Evolutionary conservation across 1,140 invertebrate species (phyloP).

Genomic region (Lamellibrachia luymesi): DNA sequence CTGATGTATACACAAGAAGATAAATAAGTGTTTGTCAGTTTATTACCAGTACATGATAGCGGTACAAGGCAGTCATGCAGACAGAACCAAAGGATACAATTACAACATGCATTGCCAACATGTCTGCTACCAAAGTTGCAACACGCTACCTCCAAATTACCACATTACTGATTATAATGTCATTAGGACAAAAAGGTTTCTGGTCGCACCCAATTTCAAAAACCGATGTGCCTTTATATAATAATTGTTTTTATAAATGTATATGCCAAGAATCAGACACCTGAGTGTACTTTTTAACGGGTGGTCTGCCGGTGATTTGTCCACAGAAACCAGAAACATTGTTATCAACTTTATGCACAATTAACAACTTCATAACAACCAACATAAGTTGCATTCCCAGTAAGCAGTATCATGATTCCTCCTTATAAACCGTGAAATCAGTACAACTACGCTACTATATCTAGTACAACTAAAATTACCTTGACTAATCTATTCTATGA

Average conservation of each 20-base stretch:
- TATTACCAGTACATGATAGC: neutral
- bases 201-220: neutral
- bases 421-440: neutral
- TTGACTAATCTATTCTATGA: neutral
- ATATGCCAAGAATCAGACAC: neutral
- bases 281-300: neutral
- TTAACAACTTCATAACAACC: neutral
- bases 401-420: neutral
- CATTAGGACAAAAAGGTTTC: neutral
- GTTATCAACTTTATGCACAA: too few species aligned
- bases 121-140: neutral
- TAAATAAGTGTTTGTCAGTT: neutral
- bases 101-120: neutral
- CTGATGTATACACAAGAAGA: neutral
- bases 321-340: too few species aligned
- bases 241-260: neutral
- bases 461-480: neutral
- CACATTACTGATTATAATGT: neutral
- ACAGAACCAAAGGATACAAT: neutral
- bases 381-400: neutral
- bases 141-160: neutral
- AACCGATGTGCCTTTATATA: neutral
- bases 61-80: neutral
- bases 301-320: too few species aligned
- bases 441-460: neutral